Evolutionary conservation across 2,113 vertebrate genomes (phyloP), one percentile per base, ranked within the genome.

Genomic region (Galbula dea): DNA sequence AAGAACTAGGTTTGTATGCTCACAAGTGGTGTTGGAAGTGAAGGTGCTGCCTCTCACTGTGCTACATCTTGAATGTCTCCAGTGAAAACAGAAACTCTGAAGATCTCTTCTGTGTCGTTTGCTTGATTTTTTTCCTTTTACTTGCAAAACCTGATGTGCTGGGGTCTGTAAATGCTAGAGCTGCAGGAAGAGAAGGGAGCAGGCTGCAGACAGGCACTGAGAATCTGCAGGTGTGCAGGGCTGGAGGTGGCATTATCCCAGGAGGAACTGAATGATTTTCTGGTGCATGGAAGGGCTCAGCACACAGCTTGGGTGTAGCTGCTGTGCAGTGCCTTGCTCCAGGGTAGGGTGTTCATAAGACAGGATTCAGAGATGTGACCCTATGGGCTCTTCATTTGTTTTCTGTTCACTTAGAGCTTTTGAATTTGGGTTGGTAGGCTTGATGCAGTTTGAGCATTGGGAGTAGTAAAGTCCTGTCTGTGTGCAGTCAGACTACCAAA

Each of bases 281-380:
- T 26, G 15, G 11, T 43, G 15, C 13, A 49, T 20, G 32, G 2
- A 52, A 43, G 66, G 2, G 9, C 63, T 57, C 10, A 0, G 52
- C 2, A 1, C 55, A 32, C n/a, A n/a, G 52, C 69, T 36, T 41
- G 78, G 43, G 22, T 0, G 1, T 34, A 81, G 75, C 75, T 2
- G 11, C 34, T 12, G 45, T 4, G 37, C 0, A 0, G 51, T 22
- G 58, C 6, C 48, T 41, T 12, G 46, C 77, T 81, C 26, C 16
- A 2, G 65, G 27, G 49, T 15, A 0, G 26, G 5, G 45, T 29
- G 61, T 36, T 65, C 26, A 1, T n/a, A 11, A 26, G 16, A 1
- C 34, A 43, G 75, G 55, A 9, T 48, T 41, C 12, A 27, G n/a
- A 32, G 34, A 16, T 0, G 3, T 34, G 69, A 62, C 43, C 63